These are phyloP conservation scores for Latrodectus elegans DNA, from an alignment of 2,888 invertebrate genomes.

Conservation along the genomic window DNA sequence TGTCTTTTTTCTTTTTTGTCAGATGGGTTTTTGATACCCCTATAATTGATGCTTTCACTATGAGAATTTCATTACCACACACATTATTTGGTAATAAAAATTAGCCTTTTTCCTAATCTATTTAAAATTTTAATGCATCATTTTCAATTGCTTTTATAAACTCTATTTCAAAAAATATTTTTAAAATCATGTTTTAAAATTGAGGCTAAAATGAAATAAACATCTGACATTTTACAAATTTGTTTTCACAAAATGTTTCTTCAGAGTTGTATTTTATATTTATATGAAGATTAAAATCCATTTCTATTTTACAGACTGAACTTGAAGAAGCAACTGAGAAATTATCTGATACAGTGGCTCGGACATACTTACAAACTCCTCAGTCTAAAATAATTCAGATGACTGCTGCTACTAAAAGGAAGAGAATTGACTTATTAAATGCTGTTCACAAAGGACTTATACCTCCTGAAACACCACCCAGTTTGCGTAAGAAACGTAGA, in stretches of 20 bases:
- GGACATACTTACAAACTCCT: conserved; percentile 80
- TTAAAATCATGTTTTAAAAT: no score
- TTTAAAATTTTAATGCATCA: no score
- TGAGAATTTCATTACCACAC: no score
- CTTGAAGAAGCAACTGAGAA: conserved; percentile 81
- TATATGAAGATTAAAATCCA: background rate
- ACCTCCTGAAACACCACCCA: conserved; percentile 80
- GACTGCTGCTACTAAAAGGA: conserved; percentile 79
- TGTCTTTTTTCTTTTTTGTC: no score
- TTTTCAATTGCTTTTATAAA: no score
- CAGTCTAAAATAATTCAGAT: conserved; percentile 80
- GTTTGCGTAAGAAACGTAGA: conserved; percentile 77
- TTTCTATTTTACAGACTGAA: conserved; percentile 78
- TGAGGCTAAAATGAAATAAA: background rate
- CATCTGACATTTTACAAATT: background rate
- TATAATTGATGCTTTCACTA: no score
- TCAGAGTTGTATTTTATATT: background rate
- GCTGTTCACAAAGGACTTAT: conserved; percentile 79
- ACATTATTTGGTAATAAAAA: no score
- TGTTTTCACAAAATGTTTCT: background rate
- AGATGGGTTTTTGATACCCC: no score
- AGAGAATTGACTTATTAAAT: conserved; percentile 80
- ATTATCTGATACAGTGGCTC: conserved; percentile 81
- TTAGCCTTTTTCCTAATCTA: no score
- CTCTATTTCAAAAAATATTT: no score